Conservation (phyloP, 2,888 invertebrate genomes). For the Pachydiplax longipennis region DNA sequence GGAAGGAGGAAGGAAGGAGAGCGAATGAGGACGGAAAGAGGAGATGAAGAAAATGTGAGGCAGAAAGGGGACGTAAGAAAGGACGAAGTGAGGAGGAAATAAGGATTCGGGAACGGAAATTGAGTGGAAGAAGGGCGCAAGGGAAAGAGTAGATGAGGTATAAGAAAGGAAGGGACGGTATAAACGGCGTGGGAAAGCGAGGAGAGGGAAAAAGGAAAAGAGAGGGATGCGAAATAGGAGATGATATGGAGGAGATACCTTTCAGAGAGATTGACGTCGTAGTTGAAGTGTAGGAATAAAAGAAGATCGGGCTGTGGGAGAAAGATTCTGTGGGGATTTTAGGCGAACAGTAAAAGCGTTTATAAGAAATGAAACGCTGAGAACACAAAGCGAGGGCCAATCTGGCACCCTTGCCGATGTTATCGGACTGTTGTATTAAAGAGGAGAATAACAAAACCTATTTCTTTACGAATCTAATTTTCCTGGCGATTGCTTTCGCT, state of each 20-base stretch:
- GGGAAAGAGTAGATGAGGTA: not conserved
- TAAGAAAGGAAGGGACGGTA: not conserved
- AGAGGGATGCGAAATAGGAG: not conserved
- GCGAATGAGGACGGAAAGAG: not conserved
- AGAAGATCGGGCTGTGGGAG: not conserved
- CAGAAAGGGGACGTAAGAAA: not conserved
- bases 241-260: not conserved
- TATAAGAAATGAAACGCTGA: not conserved
- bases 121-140: not conserved
- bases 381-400: not conserved
- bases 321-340: not conserved
- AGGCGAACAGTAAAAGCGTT: not conserved
- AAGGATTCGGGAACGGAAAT: not conserved
- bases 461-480: too few relatives aligned
- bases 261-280: not conserved
- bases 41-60: not conserved
- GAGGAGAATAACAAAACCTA: too few relatives aligned
- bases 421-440: too few relatives aligned
- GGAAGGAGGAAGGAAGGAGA: not conserved
- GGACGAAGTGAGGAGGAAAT: not conserved
- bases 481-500: too few relatives aligned
- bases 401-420: too few relatives aligned
- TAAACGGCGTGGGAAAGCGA: not conserved
- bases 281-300: not conserved
- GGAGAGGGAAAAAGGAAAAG: not conserved